phyloP scores from a whole-genome alignment of 2,888 invertebrate species.

The Notocelia uddmanniana region DNA sequence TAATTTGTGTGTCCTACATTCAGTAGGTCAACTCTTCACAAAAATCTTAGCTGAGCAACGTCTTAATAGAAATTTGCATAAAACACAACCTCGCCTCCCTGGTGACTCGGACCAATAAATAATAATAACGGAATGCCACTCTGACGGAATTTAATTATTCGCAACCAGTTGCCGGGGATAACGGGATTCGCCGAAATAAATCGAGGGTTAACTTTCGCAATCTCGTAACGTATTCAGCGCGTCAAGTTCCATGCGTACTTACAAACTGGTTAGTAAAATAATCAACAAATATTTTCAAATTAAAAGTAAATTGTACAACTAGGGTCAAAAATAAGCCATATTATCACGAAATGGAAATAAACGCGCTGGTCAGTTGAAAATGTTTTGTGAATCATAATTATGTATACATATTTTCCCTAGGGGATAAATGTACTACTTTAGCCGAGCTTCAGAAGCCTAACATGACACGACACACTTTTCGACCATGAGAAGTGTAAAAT shows the following conservation, averaged over 20 bases:
- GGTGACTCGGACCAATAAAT: constrained; percentile 64
- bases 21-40: neutral
- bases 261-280: neutral
- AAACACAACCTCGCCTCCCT: constrained; percentile 54
- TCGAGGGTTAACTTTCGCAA: neutral
- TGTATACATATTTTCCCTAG: no score
- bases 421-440: no score
- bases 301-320: no score
- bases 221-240: constrained; percentile 46
- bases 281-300: no score
- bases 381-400: no score
- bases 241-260: neutral
- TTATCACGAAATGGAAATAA: no score
- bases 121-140: constrained; percentile 61
- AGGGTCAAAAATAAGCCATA: no score
- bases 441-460: no score
- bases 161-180: constrained; percentile 58
- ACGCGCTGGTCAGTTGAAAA: no score
- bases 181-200: constrained; percentile 61
- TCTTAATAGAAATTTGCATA: constrained; percentile 60
- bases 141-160: constrained; percentile 72
- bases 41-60: constrained; percentile 20
- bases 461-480: no score
- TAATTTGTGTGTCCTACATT: neutral
- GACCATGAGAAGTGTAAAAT: no score